Evolutionary conservation across 2,113 vertebrate species (phyloP), one percentile per base, ranked within the genome.

Genomic region (Burhinus oedicnemus): DNA sequence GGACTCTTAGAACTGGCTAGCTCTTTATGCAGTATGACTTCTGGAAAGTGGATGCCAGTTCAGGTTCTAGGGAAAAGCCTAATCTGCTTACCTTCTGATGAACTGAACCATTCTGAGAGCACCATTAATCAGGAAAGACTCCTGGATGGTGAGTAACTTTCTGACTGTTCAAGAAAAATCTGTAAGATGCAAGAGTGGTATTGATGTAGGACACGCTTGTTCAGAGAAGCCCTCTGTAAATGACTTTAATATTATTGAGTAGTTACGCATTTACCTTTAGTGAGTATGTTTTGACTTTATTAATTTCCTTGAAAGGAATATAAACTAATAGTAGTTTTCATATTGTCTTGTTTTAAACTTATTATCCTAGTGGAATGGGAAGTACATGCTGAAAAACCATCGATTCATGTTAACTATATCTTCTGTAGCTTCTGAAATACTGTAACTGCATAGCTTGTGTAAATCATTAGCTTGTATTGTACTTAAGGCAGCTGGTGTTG

Each of bases 131-230:
- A 94, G 97, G 89, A 97, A 96, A 93, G 95, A 91, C 95, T 97
- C 97, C 97, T 98, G 97, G 93, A 95, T 97, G 94, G 97, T 97
- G 87, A 96, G 87, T 97, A 98, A 97, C 94, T 93, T 94, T 92
- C 91, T 96, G 95, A 95, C 97, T 97, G 95, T 84, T 97, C 94
- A 64, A 94, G 89, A 96, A 90, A 90, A 95, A 83, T 62, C 66
- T 93, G 80, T 94, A 89, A 95, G 84, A 83, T 87, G 62, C 51
- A n/a, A 91, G 42, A 96, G 83, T 70, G 92, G 80, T 94, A 75
- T 88, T 92, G 95, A 95, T 76, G 84, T 92, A 94, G 84, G 89
- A 91, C 58, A 90, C 83, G 78, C 93, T 95, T 95, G 62, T 88
- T 94, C 93, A 95, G 93, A 95, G 96, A 94, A 95, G n/a, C 84